These are phyloP conservation scores for Protobothrops mucrosquamatus DNA, from an alignment of 2,113 vertebrate species.

Conservation along the genomic window DNA sequence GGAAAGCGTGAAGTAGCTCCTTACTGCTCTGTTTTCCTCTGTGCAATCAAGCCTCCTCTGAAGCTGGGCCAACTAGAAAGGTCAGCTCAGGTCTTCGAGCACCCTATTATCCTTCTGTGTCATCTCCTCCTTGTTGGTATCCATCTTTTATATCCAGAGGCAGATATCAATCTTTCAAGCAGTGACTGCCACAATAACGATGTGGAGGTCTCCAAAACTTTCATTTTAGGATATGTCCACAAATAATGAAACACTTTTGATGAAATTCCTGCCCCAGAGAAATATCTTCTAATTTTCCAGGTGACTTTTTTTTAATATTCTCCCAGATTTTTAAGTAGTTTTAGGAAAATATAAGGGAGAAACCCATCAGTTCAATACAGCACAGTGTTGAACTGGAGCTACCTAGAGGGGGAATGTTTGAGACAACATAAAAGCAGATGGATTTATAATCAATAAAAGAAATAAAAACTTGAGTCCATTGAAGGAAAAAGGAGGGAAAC, in stretches of 20 bases:
- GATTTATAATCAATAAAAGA: not conserved
- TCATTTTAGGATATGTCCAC: not conserved
- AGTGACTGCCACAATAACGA: not conserved
- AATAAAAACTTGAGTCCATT: not conserved
- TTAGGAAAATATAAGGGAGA: not conserved
- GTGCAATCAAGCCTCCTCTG: not conserved
- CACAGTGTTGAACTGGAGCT: not conserved
- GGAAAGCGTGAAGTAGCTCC: not conserved
- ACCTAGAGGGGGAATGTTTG: not conserved
- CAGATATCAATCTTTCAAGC: not conserved
- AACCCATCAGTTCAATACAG: not conserved
- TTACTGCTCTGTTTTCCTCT: not conserved
- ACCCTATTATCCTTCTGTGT: not conserved
- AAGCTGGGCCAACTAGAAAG: not conserved
- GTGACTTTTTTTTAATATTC: not conserved
- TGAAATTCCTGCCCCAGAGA: not conserved
- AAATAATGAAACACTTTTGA: not conserved
- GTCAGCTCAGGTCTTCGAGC: not conserved
- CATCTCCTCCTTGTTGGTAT: not conserved
- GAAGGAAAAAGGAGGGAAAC: not conserved
- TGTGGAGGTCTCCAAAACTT: not conserved
- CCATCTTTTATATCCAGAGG: not conserved
- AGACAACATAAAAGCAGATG: not conserved
- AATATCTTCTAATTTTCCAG: not conserved
- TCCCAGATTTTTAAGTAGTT: not conserved